phyloP scores from a whole-genome alignment of 35 echinoderm and acorn worm species.

The Lytechinus variegatus region DNA sequence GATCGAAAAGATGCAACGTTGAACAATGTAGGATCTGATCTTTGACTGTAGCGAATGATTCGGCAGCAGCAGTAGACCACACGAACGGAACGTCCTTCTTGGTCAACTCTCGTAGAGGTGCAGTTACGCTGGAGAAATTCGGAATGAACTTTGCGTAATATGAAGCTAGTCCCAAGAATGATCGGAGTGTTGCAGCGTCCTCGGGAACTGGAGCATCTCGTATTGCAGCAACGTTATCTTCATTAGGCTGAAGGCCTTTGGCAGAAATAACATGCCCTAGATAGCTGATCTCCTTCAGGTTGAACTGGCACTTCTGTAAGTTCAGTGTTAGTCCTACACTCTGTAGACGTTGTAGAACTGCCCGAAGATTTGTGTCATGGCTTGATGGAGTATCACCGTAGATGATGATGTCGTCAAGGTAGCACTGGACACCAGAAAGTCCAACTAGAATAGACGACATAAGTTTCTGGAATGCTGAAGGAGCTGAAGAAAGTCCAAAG shows the following conservation, averaged over 20 bases:
- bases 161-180: conserved; percentile 45
- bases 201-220: conserved; percentile 24
- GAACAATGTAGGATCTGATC: neutral
- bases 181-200: conserved; percentile 11
- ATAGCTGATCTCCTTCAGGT: neutral
- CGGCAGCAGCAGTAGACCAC: conserved; percentile 26
- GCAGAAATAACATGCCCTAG: conserved; percentile 57
- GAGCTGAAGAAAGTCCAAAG: no score
- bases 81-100: conserved; percentile 49
- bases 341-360: no score
- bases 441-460: no score
- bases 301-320: conserved; percentile 65
- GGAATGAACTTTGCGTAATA: conserved; percentile 65
- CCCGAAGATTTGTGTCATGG: no score
- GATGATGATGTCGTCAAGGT: no score
- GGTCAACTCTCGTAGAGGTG: conserved; percentile 48
- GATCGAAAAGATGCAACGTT: conserved; percentile 31
- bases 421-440: no score
- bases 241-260: conserved; percentile 38
- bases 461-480: no score
- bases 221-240: conserved; percentile 42
- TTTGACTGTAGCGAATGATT: conserved; percentile 51
- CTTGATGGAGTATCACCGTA: no score
- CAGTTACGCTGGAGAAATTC: conserved; percentile 54
- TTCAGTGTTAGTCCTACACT: conserved; percentile 42